phyloP scores from a whole-genome alignment of 2,113 vertebrate species.

The Microtus montanus region DNA sequence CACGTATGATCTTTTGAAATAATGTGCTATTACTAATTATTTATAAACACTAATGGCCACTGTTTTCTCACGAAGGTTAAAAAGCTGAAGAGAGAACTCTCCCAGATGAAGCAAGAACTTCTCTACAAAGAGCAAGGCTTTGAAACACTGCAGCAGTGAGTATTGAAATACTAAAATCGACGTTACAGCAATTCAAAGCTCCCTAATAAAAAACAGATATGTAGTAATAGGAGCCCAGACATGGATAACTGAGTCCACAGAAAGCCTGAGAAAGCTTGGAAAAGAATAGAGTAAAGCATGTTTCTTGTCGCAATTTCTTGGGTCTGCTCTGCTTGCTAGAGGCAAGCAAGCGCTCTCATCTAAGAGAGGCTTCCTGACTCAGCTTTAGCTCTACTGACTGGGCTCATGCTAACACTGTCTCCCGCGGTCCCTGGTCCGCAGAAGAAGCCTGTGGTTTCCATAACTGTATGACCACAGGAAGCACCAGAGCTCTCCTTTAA shows the following conservation, averaged over 20 bases:
- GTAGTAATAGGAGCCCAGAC: too few species aligned
- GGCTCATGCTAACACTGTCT: rapidly evolving
- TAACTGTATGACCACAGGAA: not conserved
- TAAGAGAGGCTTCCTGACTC: too few species aligned
- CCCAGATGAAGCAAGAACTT: constrained; percentile 92
- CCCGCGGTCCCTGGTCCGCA: rapidly evolving
- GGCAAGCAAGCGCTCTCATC: too few species aligned
- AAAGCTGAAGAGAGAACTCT: constrained; percentile 91
- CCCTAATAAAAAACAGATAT: constrained; percentile 25
- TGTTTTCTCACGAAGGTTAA: constrained; percentile 88
- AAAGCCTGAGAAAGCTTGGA: too few species aligned
- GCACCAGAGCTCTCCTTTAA: not conserved
- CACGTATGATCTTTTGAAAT: not conserved
- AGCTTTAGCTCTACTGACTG: not conserved
- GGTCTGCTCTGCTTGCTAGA: too few species aligned
- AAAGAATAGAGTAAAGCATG: too few species aligned
- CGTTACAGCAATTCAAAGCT: constrained; percentile 46
- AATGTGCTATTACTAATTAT: not conserved
- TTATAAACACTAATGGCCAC: constrained; percentile 69
- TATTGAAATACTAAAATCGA: constrained; percentile 77
- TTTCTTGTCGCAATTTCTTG: too few species aligned
- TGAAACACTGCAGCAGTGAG: constrained; percentile 91
- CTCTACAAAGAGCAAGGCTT: constrained; percentile 92
- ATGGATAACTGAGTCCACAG: too few species aligned
- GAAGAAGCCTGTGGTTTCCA: not conserved